Evolutionary conservation across 2,888 invertebrate genomes (phyloP).

Genomic region (Crocallis elinguaria): DNA sequence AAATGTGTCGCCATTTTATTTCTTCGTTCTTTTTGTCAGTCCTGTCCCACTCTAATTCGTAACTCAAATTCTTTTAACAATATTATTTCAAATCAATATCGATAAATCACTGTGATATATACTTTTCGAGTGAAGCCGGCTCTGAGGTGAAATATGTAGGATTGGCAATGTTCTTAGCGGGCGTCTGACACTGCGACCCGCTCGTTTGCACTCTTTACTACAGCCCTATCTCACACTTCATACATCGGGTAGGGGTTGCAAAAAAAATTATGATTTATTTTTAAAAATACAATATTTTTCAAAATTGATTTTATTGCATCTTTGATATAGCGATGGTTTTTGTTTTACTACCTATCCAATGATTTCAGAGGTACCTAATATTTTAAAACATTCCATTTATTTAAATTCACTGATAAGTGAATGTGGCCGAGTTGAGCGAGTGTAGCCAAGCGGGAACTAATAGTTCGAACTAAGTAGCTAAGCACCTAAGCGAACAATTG

Average conservation of each 20-base stretch:
- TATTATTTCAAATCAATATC: constrained; percentile 15
- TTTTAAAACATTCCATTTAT: no score
- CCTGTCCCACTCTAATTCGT: background rate
- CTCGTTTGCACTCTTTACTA: constrained; percentile 83
- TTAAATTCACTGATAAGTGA: no score
- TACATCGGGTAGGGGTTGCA: constrained; percentile 57
- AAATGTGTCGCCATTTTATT: no score
- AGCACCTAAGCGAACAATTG: no score
- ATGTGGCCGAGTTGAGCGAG: no score
- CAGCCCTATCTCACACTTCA: constrained; percentile 78
- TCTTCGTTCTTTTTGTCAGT: background rate
- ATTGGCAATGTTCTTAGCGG: constrained; percentile 71
- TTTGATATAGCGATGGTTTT: no score
- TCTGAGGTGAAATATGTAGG: constrained; percentile 60
- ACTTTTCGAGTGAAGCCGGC: constrained; percentile 35
- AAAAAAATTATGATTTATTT: constrained; percentile 32
- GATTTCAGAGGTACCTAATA: no score
- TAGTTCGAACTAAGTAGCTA: no score
- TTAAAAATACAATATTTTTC: background rate
- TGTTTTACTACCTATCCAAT: no score
- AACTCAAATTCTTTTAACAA: background rate
- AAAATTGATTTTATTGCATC: no score
- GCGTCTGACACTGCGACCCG: constrained; percentile 73
- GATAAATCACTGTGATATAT: constrained; percentile 50
- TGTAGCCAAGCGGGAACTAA: no score